Percentiles rank a stretch among this genome's conserved stretches.
Evolutionary conservation across 2,113 vertebrate genomes (phyloP).

Genomic region (Pteropus alecto): DNA sequence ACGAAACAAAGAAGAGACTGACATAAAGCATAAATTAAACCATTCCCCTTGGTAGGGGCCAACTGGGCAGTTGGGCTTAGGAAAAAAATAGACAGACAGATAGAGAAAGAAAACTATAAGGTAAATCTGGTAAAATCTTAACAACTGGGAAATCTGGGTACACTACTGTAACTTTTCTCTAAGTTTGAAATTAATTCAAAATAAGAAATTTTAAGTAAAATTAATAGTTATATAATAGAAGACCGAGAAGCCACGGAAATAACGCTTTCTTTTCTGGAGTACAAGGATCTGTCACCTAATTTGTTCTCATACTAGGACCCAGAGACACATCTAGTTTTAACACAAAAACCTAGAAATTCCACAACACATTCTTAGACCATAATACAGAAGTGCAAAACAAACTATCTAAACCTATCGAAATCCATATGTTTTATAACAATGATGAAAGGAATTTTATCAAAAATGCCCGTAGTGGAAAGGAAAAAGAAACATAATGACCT

Average conservation of each 20-base stretch:
- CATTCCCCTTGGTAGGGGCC: background rate
- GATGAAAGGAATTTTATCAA: background rate
- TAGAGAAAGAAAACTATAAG: background rate
- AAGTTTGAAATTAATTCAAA: background rate
- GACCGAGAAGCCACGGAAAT: slow-evolving; percentile 9
- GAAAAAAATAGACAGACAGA: background rate
- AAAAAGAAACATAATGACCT: background rate
- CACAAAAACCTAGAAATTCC: background rate
- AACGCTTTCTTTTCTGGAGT: background rate
- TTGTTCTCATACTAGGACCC: background rate
- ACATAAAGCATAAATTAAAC: background rate
- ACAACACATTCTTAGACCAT: background rate
- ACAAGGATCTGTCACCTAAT: slow-evolving; percentile 2
- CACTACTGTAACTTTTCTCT: background rate
- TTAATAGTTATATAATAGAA: background rate
- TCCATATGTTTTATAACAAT: background rate
- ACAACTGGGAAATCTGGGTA: background rate
- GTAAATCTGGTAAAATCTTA: background rate
- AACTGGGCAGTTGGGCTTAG: background rate
- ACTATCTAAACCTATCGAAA: background rate
- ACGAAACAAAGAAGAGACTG: background rate
- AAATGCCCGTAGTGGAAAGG: background rate
- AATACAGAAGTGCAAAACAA: background rate
- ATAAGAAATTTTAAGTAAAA: slow-evolving; percentile 12
- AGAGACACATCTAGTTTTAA: background rate